These are phyloP conservation scores for Onychostruthus taczanowskii DNA, from an alignment of 2,113 vertebrate species.

Conservation along the genomic window DNA sequence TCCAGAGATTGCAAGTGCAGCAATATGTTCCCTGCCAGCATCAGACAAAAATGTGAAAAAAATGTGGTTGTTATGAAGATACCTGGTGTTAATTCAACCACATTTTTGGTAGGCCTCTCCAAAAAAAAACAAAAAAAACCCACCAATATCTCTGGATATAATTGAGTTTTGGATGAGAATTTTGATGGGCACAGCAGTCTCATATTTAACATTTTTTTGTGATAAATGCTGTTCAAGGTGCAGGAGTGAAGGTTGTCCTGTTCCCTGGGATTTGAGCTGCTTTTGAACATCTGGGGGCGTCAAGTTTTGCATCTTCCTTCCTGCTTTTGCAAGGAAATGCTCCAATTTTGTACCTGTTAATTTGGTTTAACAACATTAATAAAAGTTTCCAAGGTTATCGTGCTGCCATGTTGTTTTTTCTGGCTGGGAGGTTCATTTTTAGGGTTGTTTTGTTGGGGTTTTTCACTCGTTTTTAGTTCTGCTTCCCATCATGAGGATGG, in stretches of 20 bases:
- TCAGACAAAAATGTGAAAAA: not conserved
- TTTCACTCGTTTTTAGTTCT: fast-evolving
- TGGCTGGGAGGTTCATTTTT: not conserved
- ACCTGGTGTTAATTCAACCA: not conserved
- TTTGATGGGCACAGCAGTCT: not conserved
- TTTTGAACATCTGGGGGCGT: fast-evolving
- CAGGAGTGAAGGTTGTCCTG: not conserved
- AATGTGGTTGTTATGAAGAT: not conserved
- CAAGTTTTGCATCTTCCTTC: fast-evolving
- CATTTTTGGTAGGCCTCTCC: not conserved
- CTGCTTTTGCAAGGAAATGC: not conserved
- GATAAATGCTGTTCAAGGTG: not conserved
- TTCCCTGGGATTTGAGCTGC: not conserved
- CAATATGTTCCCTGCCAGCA: not conserved
- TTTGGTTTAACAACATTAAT: not conserved
- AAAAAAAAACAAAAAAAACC: not conserved
- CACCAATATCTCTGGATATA: not conserved
- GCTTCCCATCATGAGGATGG: not conserved
- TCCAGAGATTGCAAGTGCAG: slow-evolving; percentile 32
- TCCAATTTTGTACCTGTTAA: not conserved
- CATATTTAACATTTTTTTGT: not conserved
- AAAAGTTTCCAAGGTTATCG: not conserved
- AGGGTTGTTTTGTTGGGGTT: not conserved
- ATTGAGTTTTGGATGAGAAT: not conserved
- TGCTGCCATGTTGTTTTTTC: not conserved